phyloP scores from a whole-genome alignment of 2,888 invertebrate genomes.

The Xanthostigma xanthostigma region DNA sequence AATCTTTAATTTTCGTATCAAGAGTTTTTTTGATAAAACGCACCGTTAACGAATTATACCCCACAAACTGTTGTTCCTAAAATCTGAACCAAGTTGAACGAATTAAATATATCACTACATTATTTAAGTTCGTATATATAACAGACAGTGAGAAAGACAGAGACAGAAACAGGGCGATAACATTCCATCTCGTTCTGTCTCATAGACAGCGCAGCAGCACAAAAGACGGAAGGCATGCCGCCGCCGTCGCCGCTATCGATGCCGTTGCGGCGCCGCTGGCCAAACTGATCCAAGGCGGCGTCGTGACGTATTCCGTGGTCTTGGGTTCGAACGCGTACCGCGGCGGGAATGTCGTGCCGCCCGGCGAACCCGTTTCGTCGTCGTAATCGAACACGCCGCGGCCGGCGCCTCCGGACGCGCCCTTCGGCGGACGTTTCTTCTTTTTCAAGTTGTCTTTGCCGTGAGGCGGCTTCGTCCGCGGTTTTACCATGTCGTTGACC shows the following conservation, averaged over 20 bases:
- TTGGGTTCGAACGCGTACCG: slow-evolving; percentile 19
- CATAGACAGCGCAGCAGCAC: too few species aligned
- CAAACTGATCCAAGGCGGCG: slow-evolving; percentile 22
- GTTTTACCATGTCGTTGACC: slow-evolving; percentile 22
- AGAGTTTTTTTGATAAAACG: too few species aligned
- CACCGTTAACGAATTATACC: too few species aligned
- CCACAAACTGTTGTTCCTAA: too few species aligned
- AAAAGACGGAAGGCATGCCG: too few species aligned
- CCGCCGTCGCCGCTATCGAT: slow-evolving; percentile 6
- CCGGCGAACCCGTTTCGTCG: slow-evolving; percentile 22
- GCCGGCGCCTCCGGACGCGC: slow-evolving; percentile 9
- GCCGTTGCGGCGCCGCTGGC: slow-evolving; percentile 15
- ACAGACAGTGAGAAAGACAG: too few species aligned
- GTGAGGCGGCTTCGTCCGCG: slow-evolving; percentile 22
- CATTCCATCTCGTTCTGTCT: too few species aligned
- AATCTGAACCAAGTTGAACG: too few species aligned
- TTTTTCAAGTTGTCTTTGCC: slow-evolving; percentile 22
- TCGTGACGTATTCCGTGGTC: slow-evolving; percentile 18
- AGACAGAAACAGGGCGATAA: too few species aligned
- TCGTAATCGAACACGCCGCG: slow-evolving; percentile 19
- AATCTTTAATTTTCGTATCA: too few species aligned
- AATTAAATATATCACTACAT: too few species aligned
- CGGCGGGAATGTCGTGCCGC: slow-evolving; percentile 19
- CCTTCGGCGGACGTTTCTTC: slow-evolving; percentile 20
- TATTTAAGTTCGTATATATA: too few species aligned